phyloP scores from a whole-genome alignment of 2,797 vertebrate genomes.

The Pseudochromis fuscus region DNA sequence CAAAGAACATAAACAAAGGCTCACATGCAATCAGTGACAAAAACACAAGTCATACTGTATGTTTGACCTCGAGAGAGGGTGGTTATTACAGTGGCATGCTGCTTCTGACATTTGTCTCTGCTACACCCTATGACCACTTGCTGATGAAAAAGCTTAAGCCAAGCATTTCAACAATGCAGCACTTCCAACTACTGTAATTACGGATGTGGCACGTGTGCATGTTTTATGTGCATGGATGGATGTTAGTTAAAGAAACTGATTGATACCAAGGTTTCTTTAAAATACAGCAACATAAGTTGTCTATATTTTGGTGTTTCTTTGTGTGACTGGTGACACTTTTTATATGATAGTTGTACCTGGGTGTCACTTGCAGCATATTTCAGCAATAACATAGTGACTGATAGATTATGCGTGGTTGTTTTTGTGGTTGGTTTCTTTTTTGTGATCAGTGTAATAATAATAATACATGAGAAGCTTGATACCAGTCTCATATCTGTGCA shows the following conservation, averaged over 20 bases:
- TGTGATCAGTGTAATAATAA: neutral
- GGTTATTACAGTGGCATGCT: conserved; percentile 67
- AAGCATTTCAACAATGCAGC: conserved; percentile 56
- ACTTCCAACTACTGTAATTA: conserved; percentile 35
- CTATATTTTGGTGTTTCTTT: neutral
- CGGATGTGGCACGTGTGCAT: conserved; percentile 2
- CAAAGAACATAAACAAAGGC: conserved; percentile 48
- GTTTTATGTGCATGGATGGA: conserved; percentile 8
- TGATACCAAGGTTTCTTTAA: neutral
- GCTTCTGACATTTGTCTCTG: conserved; percentile 67
- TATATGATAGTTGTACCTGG: neutral
- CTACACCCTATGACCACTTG: conserved; percentile 65
- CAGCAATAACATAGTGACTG: neutral
- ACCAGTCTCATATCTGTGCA: neutral
- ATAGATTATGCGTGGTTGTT: too few species aligned
- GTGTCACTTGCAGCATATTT: neutral
- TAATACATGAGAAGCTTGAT: neutral
- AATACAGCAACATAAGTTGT: neutral
- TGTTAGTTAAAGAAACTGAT: neutral
- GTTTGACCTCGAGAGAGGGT: conserved; percentile 42
- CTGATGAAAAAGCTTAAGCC: conserved; percentile 74
- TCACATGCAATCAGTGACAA: conserved; percentile 52
- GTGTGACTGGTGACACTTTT: neutral
- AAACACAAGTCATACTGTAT: conserved; percentile 43
- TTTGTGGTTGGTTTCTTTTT: too few species aligned